Conservation (phyloP, 2,888 invertebrate genomes). For the Augiades crinisus region DNA sequence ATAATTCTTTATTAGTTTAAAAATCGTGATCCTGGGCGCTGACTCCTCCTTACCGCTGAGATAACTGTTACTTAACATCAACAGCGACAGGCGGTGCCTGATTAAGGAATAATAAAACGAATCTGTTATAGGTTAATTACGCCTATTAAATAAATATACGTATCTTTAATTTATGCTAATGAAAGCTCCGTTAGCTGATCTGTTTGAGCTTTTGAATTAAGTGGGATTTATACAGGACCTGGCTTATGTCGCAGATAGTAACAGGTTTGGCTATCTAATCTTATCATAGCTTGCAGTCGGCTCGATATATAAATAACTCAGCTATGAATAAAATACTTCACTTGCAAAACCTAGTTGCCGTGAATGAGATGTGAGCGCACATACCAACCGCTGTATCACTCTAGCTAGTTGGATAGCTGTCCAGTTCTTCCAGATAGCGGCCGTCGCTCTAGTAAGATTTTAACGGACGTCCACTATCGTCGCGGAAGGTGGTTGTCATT, state of each 20-base stretch:
- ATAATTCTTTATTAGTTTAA: no score
- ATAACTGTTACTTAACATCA: no score
- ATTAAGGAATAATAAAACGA: background rate
- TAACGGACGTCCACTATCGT: conserved; percentile 20
- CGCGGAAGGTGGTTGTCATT: conserved; percentile 19
- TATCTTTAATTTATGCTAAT: conserved; percentile 19
- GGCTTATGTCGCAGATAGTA: conserved; percentile 20
- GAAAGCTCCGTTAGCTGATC: conserved; percentile 23
- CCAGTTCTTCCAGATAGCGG: conserved; percentile 17
- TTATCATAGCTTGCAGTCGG: conserved; percentile 18
- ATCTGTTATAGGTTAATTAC: conserved; percentile 3
- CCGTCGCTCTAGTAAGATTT: conserved; percentile 18
- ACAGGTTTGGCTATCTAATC: conserved; percentile 26
- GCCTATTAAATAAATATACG: conserved; percentile 12
- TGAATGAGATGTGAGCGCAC: conserved; percentile 23
- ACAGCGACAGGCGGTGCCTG: no score
- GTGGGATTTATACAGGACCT: conserved; percentile 20
- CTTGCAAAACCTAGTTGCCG: conserved; percentile 16
- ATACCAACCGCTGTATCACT: conserved; percentile 9
- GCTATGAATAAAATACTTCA: conserved; percentile 21
- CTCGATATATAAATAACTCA: conserved; percentile 20
- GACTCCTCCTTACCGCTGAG: no score
- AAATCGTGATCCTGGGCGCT: no score
- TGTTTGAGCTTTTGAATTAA: conserved; percentile 18
- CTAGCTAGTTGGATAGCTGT: conserved; percentile 12